These are phyloP conservation scores for Acanthaster planci DNA, from an alignment of 35 echinoderm and acorn worm genomes.

Conservation along the genomic window DNA sequence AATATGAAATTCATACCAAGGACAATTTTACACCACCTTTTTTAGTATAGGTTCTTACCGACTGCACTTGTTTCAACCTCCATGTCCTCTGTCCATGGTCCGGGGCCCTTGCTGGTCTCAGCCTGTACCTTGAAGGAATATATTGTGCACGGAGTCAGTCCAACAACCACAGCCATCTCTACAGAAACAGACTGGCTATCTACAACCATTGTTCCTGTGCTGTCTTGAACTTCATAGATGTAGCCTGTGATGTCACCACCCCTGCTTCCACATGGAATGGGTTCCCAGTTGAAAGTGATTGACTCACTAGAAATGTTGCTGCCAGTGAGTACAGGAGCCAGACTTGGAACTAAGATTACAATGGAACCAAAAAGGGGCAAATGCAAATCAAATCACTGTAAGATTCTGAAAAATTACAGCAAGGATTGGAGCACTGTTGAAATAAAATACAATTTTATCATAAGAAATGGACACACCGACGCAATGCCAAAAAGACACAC, in stretches of 20 bases:
- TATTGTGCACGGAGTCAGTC: background rate
- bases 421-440: too few species aligned
- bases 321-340: background rate
- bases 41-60: background rate
- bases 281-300: background rate
- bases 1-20: too few species aligned
- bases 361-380: too few species aligned
- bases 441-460: too few species aligned
- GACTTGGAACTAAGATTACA: background rate
- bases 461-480: too few species aligned
- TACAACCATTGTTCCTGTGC: background rate
- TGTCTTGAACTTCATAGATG: background rate
- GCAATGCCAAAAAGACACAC: too few species aligned
- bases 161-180: background rate
- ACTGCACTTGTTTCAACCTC: background rate
- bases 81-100: background rate
- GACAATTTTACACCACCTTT: too few species aligned
- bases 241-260: background rate
- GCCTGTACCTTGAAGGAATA: background rate
- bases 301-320: background rate
- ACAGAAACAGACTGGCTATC: background rate
- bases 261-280: constrained; percentile 4
- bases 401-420: too few species aligned
- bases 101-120: background rate
- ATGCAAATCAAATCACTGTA: too few species aligned